These are phyloP conservation scores for Orchestia grillus DNA, from an alignment of 1,140 invertebrate genomes.

Conservation along the genomic window DNA sequence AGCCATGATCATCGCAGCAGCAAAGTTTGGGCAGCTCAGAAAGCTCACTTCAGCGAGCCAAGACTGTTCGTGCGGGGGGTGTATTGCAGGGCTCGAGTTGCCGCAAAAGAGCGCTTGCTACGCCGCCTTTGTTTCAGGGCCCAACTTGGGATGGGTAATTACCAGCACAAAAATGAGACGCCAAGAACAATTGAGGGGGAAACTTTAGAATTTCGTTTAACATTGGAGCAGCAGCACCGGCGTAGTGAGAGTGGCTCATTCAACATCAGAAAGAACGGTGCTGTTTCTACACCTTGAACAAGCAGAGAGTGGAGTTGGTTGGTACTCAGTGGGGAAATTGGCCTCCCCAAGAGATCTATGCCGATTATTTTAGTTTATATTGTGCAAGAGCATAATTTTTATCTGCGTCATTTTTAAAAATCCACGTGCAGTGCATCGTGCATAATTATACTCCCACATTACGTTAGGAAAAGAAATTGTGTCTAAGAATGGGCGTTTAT, in stretches of 20 bases:
- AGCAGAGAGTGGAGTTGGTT: background rate
- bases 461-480: background rate
- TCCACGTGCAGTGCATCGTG: too few species aligned
- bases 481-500: too few species aligned
- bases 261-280: background rate
- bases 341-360: background rate
- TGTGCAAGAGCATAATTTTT: too few species aligned
- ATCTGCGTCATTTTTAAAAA: too few species aligned
- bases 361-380: background rate
- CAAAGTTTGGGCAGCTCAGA: conserved; percentile 28
- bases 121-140: conserved; percentile 23
- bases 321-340: background rate
- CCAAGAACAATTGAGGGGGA: conserved; percentile 19
- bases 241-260: conserved; percentile 15
- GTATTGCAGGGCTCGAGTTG: background rate
- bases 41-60: background rate
- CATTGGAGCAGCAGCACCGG: background rate
- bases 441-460: too few species aligned
- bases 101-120: background rate
- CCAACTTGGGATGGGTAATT: conserved; percentile 40
- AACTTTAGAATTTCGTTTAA: conserved; percentile 37
- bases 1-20: conserved; percentile 22
- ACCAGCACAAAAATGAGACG: conserved; percentile 31
- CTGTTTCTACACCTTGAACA: background rate
- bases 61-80: background rate